Percentiles rank a stretch among this genome's conserved stretches.
phyloP scores from a whole-genome alignment of 2,888 invertebrate species.

The Philopedon plagiatum region DNA sequence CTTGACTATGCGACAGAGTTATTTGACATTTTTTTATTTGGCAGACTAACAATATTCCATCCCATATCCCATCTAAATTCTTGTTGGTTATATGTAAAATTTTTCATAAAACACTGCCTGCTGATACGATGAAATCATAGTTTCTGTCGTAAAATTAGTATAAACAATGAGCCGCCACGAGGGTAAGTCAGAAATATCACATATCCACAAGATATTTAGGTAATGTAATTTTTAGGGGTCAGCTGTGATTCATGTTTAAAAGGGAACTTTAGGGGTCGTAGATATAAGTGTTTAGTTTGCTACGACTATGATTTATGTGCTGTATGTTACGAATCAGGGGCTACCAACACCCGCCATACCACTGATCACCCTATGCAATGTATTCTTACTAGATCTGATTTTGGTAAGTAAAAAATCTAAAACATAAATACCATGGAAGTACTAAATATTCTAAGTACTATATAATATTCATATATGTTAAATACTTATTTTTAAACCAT shows the following conservation, averaged over 20 bases:
- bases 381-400: conserved; percentile 96
- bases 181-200: conserved; percentile 52
- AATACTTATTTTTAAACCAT: too few species aligned
- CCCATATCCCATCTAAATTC: not conserved
- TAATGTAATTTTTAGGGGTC: conserved; percentile 81
- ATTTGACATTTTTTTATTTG: conserved; percentile 20
- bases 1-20: not conserved
- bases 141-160: conserved; percentile 1
- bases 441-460: not conserved
- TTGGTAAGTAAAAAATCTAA: conserved; percentile 79
- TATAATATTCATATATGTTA: not conserved
- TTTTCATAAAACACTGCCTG: not conserved
- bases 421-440: not conserved
- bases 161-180: conserved; percentile 60
- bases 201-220: not conserved
- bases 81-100: conserved; percentile 24
- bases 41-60: conserved; percentile 15
- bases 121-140: not conserved
- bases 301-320: conserved; percentile 99
- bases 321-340: conserved; percentile 93
- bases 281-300: conserved; percentile 99
- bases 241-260: conserved; percentile 99
- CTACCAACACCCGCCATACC: conserved; percentile 92
- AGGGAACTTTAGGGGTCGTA: conserved; percentile 96
- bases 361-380: conserved; percentile 99